Percentiles rank a stretch among this genome's conserved stretches.
phyloP scores from a whole-genome alignment of 2,888 invertebrate genomes.

The Tolmerus cingulatus region DNA sequence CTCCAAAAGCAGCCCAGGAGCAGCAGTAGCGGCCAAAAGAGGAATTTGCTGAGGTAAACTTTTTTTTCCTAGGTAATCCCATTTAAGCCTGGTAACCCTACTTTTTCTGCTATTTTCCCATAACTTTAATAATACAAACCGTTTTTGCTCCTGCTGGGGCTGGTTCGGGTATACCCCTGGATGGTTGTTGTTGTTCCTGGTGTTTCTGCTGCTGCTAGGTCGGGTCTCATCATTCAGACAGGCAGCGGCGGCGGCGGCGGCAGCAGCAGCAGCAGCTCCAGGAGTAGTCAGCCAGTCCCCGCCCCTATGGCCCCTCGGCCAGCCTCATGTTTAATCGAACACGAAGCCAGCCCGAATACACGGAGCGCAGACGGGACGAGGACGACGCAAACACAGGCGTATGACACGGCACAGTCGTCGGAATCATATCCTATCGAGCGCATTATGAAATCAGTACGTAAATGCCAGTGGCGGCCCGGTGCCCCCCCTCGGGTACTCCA shows the following conservation, averaged over 20 bases:
- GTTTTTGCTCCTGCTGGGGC: background rate
- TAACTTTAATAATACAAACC: slow-evolving; percentile 28
- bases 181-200: slow-evolving; percentile 9
- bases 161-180: background rate
- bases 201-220: background rate
- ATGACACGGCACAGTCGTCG: background rate
- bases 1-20: background rate
- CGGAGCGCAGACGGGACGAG: background rate
- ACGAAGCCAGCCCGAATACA: background rate
- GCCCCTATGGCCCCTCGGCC: background rate
- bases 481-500: background rate
- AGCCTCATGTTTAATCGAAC: slow-evolving; percentile 29
- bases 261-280: background rate
- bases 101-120: slow-evolving; percentile 30
- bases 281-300: background rate
- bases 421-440: slow-evolving; percentile 9
- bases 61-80: slow-evolving; percentile 16
- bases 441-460: slow-evolving; percentile 31
- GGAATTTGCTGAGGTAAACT: background rate
- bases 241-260: background rate
- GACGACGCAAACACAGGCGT: background rate
- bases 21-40: background rate
- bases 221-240: background rate
- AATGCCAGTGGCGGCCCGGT: background rate
- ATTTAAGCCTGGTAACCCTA: slow-evolving; percentile 34